Evolutionary conservation across 2,113 vertebrate species (phyloP).

Genomic region (Dunckerocampus dactyliophorus): DNA sequence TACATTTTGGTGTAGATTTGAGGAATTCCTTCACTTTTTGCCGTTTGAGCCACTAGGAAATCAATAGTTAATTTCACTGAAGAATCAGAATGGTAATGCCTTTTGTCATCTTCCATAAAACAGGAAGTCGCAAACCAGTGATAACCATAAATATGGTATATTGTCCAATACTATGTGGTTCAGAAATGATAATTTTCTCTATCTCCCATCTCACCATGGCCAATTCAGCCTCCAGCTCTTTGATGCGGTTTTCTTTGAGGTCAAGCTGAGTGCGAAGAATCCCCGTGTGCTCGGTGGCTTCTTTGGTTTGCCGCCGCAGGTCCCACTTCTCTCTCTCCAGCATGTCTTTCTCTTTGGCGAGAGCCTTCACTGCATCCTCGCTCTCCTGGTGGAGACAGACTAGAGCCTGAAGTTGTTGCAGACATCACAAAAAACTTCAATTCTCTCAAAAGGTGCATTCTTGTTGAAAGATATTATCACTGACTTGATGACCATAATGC

Average conservation of each 20-base stretch:
- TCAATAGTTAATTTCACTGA: too few species aligned
- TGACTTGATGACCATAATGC: neutral
- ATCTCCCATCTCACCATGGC: conserved; percentile 85
- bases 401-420: conserved; percentile 30
- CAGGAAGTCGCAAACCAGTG: too few species aligned
- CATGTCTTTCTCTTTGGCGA: conserved; percentile 94
- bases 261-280: conserved; percentile 91
- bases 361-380: conserved; percentile 91
- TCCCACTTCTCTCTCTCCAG: conserved; percentile 98
- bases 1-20: too few species aligned
- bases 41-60: too few species aligned
- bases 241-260: conserved; percentile 97
- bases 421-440: neutral
- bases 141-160: too few species aligned
- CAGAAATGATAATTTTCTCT: neutral
- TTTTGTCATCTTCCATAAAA: too few species aligned
- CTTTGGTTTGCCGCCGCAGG: conserved; percentile 91
- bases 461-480: neutral
- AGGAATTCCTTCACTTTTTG: too few species aligned
- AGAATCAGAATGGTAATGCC: too few species aligned
- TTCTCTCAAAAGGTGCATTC: neutral
- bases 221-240: conserved; percentile 97
- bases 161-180: too few species aligned
- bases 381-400: conserved; percentile 81
- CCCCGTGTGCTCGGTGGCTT: conserved; percentile 89